These are phyloP conservation scores for Nerophis lumbriciformis DNA, from an alignment of 2,113 vertebrate genomes.

Conservation along the genomic window DNA sequence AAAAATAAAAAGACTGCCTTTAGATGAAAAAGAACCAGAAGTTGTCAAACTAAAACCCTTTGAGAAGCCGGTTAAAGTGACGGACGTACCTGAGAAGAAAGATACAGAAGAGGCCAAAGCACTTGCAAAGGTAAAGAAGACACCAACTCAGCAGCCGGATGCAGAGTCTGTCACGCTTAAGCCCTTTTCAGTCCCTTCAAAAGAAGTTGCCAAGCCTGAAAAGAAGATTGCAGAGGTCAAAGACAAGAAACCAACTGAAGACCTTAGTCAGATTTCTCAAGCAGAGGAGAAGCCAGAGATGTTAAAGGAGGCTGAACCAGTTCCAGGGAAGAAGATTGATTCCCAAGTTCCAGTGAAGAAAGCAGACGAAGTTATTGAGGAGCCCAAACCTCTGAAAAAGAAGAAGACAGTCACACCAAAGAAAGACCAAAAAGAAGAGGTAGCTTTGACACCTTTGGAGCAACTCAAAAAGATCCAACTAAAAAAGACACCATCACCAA, in stretches of 20 bases:
- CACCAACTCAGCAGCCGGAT: slow-evolving; percentile 58
- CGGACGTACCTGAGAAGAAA: slow-evolving; percentile 52
- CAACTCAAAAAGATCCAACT: slow-evolving; percentile 60
- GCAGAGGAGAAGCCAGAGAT: slow-evolving; percentile 60
- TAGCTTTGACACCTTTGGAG: slow-evolving; percentile 59
- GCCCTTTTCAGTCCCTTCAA: slow-evolving; percentile 60
- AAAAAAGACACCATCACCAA: slow-evolving; percentile 66
- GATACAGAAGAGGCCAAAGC: slow-evolving; percentile 45
- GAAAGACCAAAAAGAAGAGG: slow-evolving; percentile 56
- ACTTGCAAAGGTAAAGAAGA: slow-evolving; percentile 58
- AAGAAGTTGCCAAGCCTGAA: slow-evolving; percentile 66
- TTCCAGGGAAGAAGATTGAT: slow-evolving; percentile 37
- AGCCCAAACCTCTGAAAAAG: slow-evolving; percentile 51
- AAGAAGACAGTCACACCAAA: slow-evolving; percentile 63
- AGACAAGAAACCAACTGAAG: slow-evolving; percentile 37
- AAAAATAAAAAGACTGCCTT: slow-evolving; percentile 64
- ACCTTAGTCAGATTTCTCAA: slow-evolving; percentile 43
- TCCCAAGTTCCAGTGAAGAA: slow-evolving; percentile 38
- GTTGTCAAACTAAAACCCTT: slow-evolving; percentile 69
- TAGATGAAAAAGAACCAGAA: slow-evolving; percentile 62
- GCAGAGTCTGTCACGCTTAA: slow-evolving; percentile 61
- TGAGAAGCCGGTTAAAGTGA: slow-evolving; percentile 57
- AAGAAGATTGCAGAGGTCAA: slow-evolving; percentile 68
- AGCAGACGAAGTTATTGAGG: slow-evolving; percentile 45
- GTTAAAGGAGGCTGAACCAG: slow-evolving; percentile 28